These are phyloP conservation scores for Ganaspis brasiliensis DNA, from an alignment of 2,888 invertebrate genomes.

Conservation along the genomic window DNA sequence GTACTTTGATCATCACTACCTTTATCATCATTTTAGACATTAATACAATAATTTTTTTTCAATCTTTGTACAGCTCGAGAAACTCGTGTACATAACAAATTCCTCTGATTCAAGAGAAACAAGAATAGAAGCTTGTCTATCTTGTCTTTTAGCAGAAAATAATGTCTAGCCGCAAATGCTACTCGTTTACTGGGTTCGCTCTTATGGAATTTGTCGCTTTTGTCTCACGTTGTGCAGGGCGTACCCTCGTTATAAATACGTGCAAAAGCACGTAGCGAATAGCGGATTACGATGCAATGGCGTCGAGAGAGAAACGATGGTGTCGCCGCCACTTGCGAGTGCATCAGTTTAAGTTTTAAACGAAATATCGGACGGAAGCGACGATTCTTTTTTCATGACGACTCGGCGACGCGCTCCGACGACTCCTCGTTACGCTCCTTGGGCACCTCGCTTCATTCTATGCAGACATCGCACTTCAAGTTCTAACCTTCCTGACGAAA, in stretches of 20 bases:
- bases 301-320: conserved; percentile 37
- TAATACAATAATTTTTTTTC: too few species aligned
- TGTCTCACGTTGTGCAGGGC: conserved; percentile 33
- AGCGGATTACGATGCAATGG: conserved; percentile 40
- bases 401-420: conserved; percentile 45
- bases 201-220: conserved; percentile 41
- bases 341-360: conserved; percentile 43
- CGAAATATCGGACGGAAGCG: conserved; percentile 45
- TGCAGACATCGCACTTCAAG: conserved; percentile 38
- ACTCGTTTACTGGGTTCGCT: conserved; percentile 18
- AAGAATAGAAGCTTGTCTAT: not conserved
- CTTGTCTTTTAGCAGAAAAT: conserved; percentile 9
- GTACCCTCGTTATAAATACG: conserved; percentile 43
- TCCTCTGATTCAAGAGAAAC: too few species aligned
- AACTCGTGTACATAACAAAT: too few species aligned
- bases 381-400: conserved; percentile 43
- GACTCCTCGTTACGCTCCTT: conserved; percentile 46
- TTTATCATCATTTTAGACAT: too few species aligned
- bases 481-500: conserved; percentile 26
- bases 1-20: too few species aligned
- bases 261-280: conserved; percentile 38
- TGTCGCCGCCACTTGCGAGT: conserved; percentile 39
- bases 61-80: too few species aligned
- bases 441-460: conserved; percentile 19
- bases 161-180: not conserved